These are phyloP conservation scores for Zalophus californianus DNA, from an alignment of 2,797 vertebrate genomes.

Conservation along the genomic window DNA sequence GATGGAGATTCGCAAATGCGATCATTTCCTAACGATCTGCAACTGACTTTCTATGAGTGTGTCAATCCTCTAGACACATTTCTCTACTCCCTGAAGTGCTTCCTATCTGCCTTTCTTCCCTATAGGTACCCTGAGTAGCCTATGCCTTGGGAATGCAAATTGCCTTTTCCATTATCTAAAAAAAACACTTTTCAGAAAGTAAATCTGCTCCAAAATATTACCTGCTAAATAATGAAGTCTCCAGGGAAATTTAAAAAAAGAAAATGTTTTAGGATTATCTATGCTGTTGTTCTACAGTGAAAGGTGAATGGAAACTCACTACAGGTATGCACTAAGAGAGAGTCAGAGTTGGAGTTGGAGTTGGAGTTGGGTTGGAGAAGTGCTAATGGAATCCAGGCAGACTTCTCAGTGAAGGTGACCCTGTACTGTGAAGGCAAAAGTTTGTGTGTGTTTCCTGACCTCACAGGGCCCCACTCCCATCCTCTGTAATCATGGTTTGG, in stretches of 20 bases:
- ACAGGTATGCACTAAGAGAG: not conserved
- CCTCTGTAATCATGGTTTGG: not conserved
- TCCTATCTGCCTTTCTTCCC: constrained; percentile 17
- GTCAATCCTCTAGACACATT: not conserved
- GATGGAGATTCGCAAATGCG: not conserved
- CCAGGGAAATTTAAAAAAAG: not conserved
- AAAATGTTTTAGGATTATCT: constrained; percentile 55
- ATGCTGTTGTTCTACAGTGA: constrained; percentile 5
- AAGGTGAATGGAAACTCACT: constrained; percentile 39
- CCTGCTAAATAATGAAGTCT: constrained; percentile 54
- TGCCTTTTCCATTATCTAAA: constrained; percentile 48
- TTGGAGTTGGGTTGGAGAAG: not conserved
- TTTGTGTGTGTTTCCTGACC: not conserved
- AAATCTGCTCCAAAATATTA: constrained; percentile 58
- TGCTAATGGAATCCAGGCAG: not conserved
- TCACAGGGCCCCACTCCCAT: no score
- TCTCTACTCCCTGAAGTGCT: not conserved
- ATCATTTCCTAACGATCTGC: not conserved
- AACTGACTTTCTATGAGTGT: not conserved
- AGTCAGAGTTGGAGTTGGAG: not conserved
- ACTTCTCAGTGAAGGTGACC: constrained; percentile 7
- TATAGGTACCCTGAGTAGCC: not conserved
- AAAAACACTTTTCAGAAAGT: constrained; percentile 32
- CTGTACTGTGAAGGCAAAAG: constrained; percentile 8
- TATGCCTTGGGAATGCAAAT: constrained; percentile 32